Conservation (phyloP, 2,888 invertebrate genomes). For the Lasius fuliginosus region DNA sequence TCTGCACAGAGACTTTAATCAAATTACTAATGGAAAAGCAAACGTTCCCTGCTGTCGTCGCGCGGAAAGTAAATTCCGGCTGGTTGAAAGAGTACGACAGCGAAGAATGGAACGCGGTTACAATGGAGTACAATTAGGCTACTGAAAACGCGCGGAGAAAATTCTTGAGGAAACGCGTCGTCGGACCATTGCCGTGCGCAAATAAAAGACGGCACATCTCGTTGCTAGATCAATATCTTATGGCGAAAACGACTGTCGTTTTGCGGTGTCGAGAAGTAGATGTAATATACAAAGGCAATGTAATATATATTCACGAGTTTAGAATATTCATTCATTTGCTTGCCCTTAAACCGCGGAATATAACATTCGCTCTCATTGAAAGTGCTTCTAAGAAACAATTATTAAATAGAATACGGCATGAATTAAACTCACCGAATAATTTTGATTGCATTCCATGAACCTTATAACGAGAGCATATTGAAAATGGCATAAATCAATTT, state of each 20-base stretch:
- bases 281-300: slow-evolving; percentile 3
- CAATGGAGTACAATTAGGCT: slow-evolving; percentile 45
- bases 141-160: slow-evolving; percentile 4
- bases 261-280: not conserved
- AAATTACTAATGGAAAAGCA: slow-evolving; percentile 17
- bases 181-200: not conserved
- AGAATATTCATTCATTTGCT: slow-evolving; percentile 4
- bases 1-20: slow-evolving; percentile 10
- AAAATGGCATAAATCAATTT: slow-evolving; percentile 12
- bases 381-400: slow-evolving; percentile 20
- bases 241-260: slow-evolving; percentile 9
- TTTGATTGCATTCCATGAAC: not conserved
- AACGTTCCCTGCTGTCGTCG: not conserved
- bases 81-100: not conserved
- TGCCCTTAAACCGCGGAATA: slow-evolving; percentile 14
- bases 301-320: not conserved
- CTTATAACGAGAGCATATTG: not conserved
- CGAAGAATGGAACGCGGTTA: slow-evolving; percentile 31
- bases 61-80: not conserved
- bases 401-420: not conserved
- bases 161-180: slow-evolving; percentile 2
- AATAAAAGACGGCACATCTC: slow-evolving; percentile 20
- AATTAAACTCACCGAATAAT: slow-evolving; percentile 7
- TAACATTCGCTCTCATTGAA: not conserved
- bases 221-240: slow-evolving; percentile 28